These are phyloP conservation scores for Rhopalosiphum maidis DNA, from an alignment of 1,140 invertebrate species.

Conservation along the genomic window DNA sequence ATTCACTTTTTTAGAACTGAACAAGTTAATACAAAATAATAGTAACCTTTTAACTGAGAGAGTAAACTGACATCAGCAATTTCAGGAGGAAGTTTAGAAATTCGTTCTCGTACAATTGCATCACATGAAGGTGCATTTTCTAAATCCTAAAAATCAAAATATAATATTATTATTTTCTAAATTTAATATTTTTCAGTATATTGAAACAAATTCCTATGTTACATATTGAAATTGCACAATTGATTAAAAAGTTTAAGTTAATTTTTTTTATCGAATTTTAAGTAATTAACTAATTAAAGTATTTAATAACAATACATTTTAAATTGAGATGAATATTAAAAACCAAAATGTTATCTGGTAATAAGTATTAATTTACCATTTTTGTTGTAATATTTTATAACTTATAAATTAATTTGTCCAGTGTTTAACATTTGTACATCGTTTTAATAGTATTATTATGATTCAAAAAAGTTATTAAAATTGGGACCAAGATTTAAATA, in stretches of 20 bases:
- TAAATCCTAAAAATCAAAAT: conserved; percentile 73
- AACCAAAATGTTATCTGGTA: neutral
- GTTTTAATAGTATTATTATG: too few species aligned
- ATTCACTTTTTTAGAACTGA: neutral
- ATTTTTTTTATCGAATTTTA: neutral
- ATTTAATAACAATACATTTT: neutral
- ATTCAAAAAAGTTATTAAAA: too few species aligned
- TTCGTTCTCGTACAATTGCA: conserved; percentile 88
- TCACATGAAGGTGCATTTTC: conserved; percentile 94
- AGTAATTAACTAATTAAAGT: neutral
- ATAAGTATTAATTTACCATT: neutral
- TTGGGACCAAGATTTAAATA: too few species aligned
- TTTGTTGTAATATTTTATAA: neutral
- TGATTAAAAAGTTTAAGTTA: neutral
- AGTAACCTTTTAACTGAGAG: conserved; percentile 78
- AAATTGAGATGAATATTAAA: neutral
- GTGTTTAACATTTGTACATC: neutral
- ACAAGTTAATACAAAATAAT: neutral
- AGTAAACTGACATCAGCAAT: conserved; percentile 90
- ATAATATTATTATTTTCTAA: neutral
- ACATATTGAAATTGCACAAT: neutral
- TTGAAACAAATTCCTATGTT: neutral
- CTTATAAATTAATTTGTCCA: neutral
- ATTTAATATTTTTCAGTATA: neutral
- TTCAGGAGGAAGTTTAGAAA: conserved; percentile 90